Evolutionary conservation across 2,113 vertebrate genomes (phyloP), one percentile per base, ranked within the genome.

Genomic region (Xyrauchen texanus): DNA sequence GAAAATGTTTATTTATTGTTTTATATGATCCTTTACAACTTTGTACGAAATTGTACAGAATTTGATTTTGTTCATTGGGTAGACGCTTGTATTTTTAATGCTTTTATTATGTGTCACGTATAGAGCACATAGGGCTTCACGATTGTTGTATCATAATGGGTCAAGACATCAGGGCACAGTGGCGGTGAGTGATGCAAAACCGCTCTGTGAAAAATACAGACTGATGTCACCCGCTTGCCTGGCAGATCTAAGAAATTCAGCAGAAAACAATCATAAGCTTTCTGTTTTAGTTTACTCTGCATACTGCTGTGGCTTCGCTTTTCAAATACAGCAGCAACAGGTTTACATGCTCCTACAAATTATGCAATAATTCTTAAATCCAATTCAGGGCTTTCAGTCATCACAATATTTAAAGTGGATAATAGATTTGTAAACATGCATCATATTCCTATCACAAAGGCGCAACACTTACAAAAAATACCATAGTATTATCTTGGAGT

Each of bases 121-220:
- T 34, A 42, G 46, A 53, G 47, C 16, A 46, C 44, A 8, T 63
- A 73, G 61, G 8, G 46, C 47, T 61, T 60, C 2, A 21, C 15
- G 5, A 12, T 58, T 63, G 51, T 66, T 70, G n/a, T 1, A n/a
- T 66, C 42, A 21, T 53, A 80, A 45, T 73, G 73, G 60, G 67
- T 76, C 60, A 81, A 77, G 74, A 71, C 63, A 51, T 77, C 58
- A 70, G 80, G 73, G 46, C 73, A 66, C 16, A 15, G n/a, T 65
- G 57, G 49, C 73, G 70, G 57, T 70, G 67, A 77, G 66, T 67
- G 63, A 75, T 8, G 4, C n/a, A 21, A 68, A 13, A 21, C n/a
- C n/a, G n/a, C n/a, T n/a, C n/a, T n/a, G 47, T 34, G 34, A 21
- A 81, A 73, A 81, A 76, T 44, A 55, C 10, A 47, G 66, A 76